These are phyloP conservation scores for Bilobella aurantiaca DNA, from an alignment of 1,140 invertebrate genomes.

Conservation along the genomic window DNA sequence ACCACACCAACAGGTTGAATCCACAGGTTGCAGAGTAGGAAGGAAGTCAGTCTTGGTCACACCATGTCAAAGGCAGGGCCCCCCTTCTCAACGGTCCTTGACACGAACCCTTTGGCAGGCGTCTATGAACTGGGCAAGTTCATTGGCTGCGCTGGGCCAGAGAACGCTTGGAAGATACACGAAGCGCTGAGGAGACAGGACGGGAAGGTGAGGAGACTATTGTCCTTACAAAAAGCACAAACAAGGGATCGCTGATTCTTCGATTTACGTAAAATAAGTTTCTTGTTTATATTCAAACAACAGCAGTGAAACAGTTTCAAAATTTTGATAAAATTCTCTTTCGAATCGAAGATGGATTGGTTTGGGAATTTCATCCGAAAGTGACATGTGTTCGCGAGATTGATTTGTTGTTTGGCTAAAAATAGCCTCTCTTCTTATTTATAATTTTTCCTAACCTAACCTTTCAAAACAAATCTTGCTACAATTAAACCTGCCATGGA, in stretches of 20 bases:
- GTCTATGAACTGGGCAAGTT: background rate
- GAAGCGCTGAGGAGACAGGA: conserved; percentile 80
- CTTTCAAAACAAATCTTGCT: too few species aligned
- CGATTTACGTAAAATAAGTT: too few species aligned
- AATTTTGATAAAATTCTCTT: background rate
- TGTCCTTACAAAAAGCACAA: conserved; percentile 7
- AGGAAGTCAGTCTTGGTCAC: background rate
- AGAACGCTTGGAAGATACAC: conserved; percentile 83
- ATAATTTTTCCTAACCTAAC: too few species aligned
- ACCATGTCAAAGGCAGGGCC: conserved; percentile 4
- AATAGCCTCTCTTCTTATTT: too few species aligned
- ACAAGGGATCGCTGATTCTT: background rate
- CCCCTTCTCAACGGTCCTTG: background rate
- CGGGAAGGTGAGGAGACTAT: conserved; percentile 60
- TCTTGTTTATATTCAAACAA: too few species aligned
- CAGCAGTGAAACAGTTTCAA: background rate
- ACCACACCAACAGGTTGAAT: background rate
- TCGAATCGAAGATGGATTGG: too few species aligned
- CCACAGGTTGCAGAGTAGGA: conserved; percentile 3
- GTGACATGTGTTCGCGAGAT: too few species aligned
- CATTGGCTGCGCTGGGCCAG: conserved; percentile 49
- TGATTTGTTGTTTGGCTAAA: too few species aligned
- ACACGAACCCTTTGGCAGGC: background rate
- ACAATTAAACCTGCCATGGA: too few species aligned
- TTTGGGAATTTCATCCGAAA: too few species aligned